Percentiles rank a stretch among this genome's conserved stretches.
phyloP scores from a whole-genome alignment of 2,113 vertebrate species.

The Passer domesticus region DNA sequence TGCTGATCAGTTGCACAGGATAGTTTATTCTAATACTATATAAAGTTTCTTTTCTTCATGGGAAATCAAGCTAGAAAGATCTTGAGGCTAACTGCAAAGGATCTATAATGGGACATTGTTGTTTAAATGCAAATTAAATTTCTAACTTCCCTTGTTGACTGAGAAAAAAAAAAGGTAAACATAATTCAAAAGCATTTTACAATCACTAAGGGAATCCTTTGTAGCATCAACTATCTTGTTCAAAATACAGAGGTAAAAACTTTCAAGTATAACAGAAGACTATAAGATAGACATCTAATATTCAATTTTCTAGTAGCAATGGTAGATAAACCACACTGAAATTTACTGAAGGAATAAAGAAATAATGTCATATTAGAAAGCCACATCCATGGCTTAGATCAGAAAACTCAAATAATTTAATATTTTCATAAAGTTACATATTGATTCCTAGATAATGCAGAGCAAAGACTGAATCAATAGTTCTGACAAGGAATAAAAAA shows the following conservation, averaged over 20 bases:
- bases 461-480: neutral
- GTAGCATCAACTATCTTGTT: neutral
- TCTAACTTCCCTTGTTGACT: neutral
- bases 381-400: neutral
- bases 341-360: neutral
- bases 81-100: neutral
- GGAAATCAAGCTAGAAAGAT: neutral
- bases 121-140: neutral
- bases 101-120: neutral
- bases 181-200: neutral
- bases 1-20: neutral
- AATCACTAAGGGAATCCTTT: neutral
- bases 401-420: slow-evolving; percentile 40
- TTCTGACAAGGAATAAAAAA: slow-evolving; percentile 38
- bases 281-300: neutral
- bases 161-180: neutral
- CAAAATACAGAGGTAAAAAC: neutral
- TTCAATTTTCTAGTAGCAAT: neutral
- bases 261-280: neutral
- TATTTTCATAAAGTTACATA: slow-evolving; percentile 9
- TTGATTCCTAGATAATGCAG: slow-evolving; percentile 31
- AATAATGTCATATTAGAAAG: neutral
- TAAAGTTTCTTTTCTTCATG: neutral
- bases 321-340: neutral
- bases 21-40: neutral